Evolutionary conservation across 2,797 vertebrate species (phyloP).

Genomic region (Buceros bicornis): DNA sequence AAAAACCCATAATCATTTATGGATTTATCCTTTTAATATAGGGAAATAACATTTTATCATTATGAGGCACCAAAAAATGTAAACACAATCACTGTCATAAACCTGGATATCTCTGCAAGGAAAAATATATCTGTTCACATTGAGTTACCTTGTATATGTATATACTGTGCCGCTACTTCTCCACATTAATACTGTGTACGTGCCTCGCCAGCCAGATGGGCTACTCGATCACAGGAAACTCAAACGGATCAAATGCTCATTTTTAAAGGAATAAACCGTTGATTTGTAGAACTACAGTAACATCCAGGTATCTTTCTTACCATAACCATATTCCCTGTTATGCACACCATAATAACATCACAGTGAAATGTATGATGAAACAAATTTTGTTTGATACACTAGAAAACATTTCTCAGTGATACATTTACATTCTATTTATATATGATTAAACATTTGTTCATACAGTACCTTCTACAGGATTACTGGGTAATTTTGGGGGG

Average conservation of each 20-base stretch:
- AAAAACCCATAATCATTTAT: conserved; percentile 79
- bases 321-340: conserved; percentile 86
- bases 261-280: conserved; percentile 66
- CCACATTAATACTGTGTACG: conserved; percentile 49
- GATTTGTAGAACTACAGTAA: conserved; percentile 66
- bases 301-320: conserved; percentile 90
- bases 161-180: conserved; percentile 66
- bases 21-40: conserved; percentile 91
- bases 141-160: conserved; percentile 75
- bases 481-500: conserved; percentile 77
- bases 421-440: conserved; percentile 86
- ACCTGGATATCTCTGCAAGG: conserved; percentile 86
- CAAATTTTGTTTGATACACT: conserved; percentile 78
- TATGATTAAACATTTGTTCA: conserved; percentile 85
- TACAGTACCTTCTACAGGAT: conserved; percentile 86
- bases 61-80: conserved; percentile 98
- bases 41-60: conserved; percentile 88
- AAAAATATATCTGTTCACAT: conserved; percentile 74
- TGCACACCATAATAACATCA: conserved; percentile 88
- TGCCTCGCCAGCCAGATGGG: conserved; percentile 48
- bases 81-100: conserved; percentile 93
- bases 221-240: conserved; percentile 38
- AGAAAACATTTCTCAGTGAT: conserved; percentile 80
- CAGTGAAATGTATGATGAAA: conserved; percentile 85
- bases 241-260: conserved; percentile 53